A percentile compares a stretch with the other conserved stretches of the same genome.
Evolutionary conservation across 2,797 vertebrate species (phyloP).

Genomic region (Cossypha niveicapilla): DNA sequence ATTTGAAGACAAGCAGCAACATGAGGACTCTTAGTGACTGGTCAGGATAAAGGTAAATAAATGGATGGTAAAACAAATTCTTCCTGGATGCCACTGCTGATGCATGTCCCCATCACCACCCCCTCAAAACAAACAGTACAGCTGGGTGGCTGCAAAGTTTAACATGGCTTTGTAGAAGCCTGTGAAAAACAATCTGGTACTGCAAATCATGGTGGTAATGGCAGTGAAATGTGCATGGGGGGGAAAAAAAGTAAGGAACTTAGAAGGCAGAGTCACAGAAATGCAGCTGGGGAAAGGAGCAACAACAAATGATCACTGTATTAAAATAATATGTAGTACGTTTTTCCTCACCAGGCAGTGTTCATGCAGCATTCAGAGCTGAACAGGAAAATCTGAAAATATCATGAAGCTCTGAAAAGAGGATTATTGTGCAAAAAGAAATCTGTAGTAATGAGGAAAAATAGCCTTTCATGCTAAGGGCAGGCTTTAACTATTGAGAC

Average conservation of each 20-base stretch:
- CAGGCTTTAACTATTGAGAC: background rate
- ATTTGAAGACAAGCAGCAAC: background rate
- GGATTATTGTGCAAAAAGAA: background rate
- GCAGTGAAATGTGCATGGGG: background rate
- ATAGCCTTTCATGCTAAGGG: background rate
- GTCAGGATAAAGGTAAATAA: background rate
- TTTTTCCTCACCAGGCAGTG: background rate
- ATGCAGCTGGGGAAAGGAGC: background rate
- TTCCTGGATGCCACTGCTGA: background rate
- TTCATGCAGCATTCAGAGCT: background rate
- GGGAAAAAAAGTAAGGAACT: background rate
- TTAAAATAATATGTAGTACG: background rate
- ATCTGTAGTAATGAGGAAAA: background rate
- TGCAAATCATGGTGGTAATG: background rate
- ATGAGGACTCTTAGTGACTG: background rate
- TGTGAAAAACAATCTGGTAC: background rate
- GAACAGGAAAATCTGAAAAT: background rate
- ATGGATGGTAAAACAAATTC: background rate
- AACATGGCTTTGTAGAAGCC: background rate
- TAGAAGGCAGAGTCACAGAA: background rate
- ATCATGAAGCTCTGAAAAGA: background rate
- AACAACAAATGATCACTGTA: background rate
- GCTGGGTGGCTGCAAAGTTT: background rate
- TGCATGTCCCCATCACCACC: no score
- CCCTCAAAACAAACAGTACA: background rate